Evolutionary conservation across 2,888 invertebrate genomes (phyloP), one percentile per base, ranked within the genome.

Genomic region (Philaethria dido): DNA sequence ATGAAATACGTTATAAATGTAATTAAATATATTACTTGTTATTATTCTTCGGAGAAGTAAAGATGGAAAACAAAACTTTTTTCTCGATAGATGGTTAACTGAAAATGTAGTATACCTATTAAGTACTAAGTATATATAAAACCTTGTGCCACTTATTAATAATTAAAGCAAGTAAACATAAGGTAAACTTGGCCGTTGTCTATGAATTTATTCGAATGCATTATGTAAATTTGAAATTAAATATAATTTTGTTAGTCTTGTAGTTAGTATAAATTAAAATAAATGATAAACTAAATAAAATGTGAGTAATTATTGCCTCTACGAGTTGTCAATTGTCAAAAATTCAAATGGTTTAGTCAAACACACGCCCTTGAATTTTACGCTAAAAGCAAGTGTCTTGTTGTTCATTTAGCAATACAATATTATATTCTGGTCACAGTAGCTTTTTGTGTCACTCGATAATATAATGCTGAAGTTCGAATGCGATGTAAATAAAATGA

Each of bases 401-500:
- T 42, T n/a, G 42, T 57, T 42, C 5, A 3, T 57, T 42, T 42
- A 42, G 42, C 42, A 57, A 57, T 5, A 13, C 16, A 47, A 39
- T 55, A 45, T 9, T 45, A 33, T 45, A 67, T 67, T 67, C 67
- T 22, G 59, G 45, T 63, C 67, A 67, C 67, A 63, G 13, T 44
- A 29, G 16, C 3, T 57, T 50, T 57, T 50, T 44, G 50, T 47
- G 57, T 63, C 63, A 67, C 33, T 45, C 55, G 47, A 22, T 14
- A 64, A 22, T 25, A 39, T 42, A 39, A 20, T 39, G n/a, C 36
- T 47, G n/a, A 50, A 29, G 39, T 50, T 25, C 16, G 62, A 59
- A 33, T 50, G 57, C 62, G 54, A 66, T 62, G 54, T 50, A 36
- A 55, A 61, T 63, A 60, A 52, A 29, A 62, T 77, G 76, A 76